A percentile compares a stretch with the other conserved stretches of the same genome.
These are phyloP conservation scores for Arizona elegans DNA, from an alignment of 2,113 vertebrate genomes.

Conservation along the genomic window DNA sequence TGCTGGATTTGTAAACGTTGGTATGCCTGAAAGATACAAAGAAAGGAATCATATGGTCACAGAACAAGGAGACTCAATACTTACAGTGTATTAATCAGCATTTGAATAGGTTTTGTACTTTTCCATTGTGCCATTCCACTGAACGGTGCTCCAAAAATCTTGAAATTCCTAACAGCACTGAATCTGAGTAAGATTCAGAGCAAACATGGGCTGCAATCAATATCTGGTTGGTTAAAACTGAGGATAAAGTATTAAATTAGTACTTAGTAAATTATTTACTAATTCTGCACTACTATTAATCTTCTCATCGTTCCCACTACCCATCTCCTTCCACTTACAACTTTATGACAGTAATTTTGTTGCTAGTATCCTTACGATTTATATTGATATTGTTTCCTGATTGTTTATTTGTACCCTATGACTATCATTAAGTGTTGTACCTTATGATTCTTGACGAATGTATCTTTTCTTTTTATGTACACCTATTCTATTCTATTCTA, in stretches of 20 bases:
- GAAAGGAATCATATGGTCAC: neutral
- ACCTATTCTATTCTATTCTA: no score
- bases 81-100: neutral
- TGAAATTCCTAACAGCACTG: neutral
- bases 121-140: neutral
- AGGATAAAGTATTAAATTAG: neutral
- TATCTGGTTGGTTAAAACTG: neutral
- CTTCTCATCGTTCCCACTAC: no score
- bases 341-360: no score
- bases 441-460: no score
- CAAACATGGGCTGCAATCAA: neutral
- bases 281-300: no score
- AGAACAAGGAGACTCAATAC: neutral
- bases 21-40: slow-evolving; percentile 79
- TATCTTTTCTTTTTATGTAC: no score
- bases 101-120: neutral
- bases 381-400: no score
- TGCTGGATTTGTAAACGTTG: slow-evolving; percentile 99
- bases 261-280: no score
- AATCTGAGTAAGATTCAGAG: neutral
- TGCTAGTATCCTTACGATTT: no score
- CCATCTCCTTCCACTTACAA: no score
- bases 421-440: no score
- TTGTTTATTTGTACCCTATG: no score
- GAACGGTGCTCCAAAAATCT: neutral